A percentile compares a stretch with the other conserved stretches of the same genome.
phyloP scores from a whole-genome alignment of 2,888 invertebrate genomes.

The Elmis aenea region DNA sequence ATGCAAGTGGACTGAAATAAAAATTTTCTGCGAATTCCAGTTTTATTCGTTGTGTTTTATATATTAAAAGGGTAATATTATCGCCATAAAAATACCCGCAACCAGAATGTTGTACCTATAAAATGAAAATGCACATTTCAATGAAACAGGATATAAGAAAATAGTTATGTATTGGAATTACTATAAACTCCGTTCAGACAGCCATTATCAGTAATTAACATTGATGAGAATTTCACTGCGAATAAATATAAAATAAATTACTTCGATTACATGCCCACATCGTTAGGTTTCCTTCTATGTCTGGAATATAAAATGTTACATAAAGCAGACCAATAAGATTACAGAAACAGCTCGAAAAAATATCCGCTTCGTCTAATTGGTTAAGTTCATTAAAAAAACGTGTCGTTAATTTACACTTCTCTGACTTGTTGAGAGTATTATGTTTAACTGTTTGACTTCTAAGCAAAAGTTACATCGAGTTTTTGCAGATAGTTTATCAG shows the following conservation, averaged over 20 bases:
- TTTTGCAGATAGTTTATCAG: too few species aligned
- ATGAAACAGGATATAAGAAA: slow-evolving; percentile 22
- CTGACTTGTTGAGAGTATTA: too few species aligned
- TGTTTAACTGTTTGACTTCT: too few species aligned
- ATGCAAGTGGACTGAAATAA: too few species aligned
- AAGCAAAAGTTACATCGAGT: too few species aligned
- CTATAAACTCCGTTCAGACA: slow-evolving; percentile 29
- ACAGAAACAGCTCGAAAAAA: slow-evolving; percentile 10
- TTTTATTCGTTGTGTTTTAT: too few species aligned
- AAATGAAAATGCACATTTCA: slow-evolving; percentile 28
- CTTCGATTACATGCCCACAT: slow-evolving; percentile 33
- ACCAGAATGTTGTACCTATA: slow-evolving; percentile 19
- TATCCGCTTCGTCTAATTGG: too few species aligned
- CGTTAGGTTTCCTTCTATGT: slow-evolving; percentile 35
- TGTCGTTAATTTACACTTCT: too few species aligned
- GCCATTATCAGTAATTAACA: slow-evolving; percentile 43
- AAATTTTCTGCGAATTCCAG: too few species aligned
- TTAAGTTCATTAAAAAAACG: too few species aligned
- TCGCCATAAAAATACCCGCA: slow-evolving; percentile 17
- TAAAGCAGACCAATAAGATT: slow-evolving; percentile 10
- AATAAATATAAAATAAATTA: slow-evolving; percentile 43
- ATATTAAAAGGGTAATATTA: too few species aligned
- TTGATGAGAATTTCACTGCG: slow-evolving; percentile 41
- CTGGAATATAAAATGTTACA: slow-evolving; percentile 26
- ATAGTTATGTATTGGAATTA: slow-evolving; percentile 26